Base-by-base conservation (phyloP, 2,113 vertebrate genomes). In the Myotis brandtii region DNA sequence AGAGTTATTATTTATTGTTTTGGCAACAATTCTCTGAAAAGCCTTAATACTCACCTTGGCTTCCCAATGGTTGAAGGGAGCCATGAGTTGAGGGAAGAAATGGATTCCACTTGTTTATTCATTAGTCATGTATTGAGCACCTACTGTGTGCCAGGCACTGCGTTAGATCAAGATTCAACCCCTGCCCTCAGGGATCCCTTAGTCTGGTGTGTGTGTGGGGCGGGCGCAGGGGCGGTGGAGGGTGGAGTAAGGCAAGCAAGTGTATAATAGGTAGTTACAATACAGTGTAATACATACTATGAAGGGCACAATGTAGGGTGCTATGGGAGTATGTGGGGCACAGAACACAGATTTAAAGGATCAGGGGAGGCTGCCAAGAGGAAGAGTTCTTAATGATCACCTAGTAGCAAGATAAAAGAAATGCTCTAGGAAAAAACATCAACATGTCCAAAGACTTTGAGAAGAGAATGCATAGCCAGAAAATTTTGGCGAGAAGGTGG, bases 1-100 rank as follows among this genome's bases (percentile, higher is more conserved):
- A 69, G 93, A 89, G 96, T 98, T 98, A 94, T 98, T 97, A 97
- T 97, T 96, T 98, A 84, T 97, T 98, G 96, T 98, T 98, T 98
- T 98, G 97, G 96, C 97, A 98, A 98, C 96, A 98, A 94, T 96
- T 95, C 86, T 95, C 86, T 96, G 91, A 94, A 95, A 96, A 97
- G 37, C 86, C 70, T 92, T 97, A 86, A 88, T 93, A 72, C 80
- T 96, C 66, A 96, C 93, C 89, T 97, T 97, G 94, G 94, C 75
- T 95, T 95, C 95, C 50, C 79, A 77, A 82, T 86, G 93, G 67
- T 86, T 95, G 62, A 93, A n/a, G 32, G 91, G 62, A 87, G 73
- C 50, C 59, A 43, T 50, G 76, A 77, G 40, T 82, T 95, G 76
- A 76, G 43, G 20, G 21, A 25, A 95, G 48, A 96, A 96, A 69